phyloP scores from a whole-genome alignment of 2,888 invertebrate genomes.

The Andrena minutula region DNA sequence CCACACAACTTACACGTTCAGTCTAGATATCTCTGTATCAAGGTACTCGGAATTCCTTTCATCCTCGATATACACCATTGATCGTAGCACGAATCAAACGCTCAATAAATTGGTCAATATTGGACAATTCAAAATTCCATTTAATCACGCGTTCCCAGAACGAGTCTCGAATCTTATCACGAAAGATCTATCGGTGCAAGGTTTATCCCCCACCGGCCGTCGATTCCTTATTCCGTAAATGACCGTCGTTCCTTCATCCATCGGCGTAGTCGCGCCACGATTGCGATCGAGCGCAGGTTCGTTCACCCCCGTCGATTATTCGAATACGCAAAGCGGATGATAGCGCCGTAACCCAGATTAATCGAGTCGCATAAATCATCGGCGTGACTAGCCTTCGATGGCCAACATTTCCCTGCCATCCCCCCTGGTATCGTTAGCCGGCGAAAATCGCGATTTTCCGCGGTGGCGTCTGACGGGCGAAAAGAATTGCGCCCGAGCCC shows the following conservation, averaged over 20 bases:
- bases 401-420: slow-evolving; percentile 49
- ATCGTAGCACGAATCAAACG: not conserved
- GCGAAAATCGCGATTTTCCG: slow-evolving; percentile 39
- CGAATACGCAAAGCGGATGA: slow-evolving; percentile 70
- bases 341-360: slow-evolving; percentile 74
- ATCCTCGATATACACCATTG: not conserved
- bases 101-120: not conserved
- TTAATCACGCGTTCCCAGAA: not conserved
- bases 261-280: slow-evolving; percentile 33
- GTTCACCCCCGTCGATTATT: slow-evolving; percentile 74
- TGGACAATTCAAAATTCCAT: not conserved
- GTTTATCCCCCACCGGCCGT: not conserved
- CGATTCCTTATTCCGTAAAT: not conserved
- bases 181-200: not conserved
- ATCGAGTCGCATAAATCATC: slow-evolving; percentile 69
- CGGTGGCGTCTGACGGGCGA: slow-evolving; percentile 36
- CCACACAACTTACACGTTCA: not conserved
- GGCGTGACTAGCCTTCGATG: slow-evolving; percentile 37
- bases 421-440: slow-evolving; percentile 23
- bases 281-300: slow-evolving; percentile 66
- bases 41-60: not conserved
- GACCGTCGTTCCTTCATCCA: not conserved
- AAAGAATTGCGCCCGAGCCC: slow-evolving; percentile 46
- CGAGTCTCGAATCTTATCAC: slow-evolving; percentile 1
- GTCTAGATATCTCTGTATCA: not conserved